Evolutionary conservation across 2,888 invertebrate genomes (phyloP).

Genomic region (Trachelus troglodyta): DNA sequence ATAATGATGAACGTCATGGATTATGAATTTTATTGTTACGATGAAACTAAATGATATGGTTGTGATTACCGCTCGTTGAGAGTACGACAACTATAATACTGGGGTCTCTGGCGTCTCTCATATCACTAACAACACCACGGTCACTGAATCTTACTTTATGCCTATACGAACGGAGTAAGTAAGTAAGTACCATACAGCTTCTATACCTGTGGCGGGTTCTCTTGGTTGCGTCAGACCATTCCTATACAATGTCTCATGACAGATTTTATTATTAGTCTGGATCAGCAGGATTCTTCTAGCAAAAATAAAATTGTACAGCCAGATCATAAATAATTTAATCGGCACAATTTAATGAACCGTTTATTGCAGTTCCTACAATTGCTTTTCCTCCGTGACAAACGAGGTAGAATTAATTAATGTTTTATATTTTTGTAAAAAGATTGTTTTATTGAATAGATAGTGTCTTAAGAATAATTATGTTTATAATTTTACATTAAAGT

Average conservation of each 20-base stretch:
- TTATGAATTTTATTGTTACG: neutral
- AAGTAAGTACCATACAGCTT: neutral
- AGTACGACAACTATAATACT: neutral
- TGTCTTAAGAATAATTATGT: neutral
- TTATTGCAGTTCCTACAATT: neutral
- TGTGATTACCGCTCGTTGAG: neutral
- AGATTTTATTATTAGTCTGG: neutral
- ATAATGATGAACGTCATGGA: neutral
- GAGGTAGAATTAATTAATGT: no score
- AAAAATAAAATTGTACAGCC: neutral
- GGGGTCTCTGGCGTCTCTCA: neutral
- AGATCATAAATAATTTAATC: neutral
- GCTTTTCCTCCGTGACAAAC: neutral
- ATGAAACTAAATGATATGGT: neutral
- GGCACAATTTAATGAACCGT: neutral
- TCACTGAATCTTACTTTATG: neutral
- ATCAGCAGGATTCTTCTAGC: neutral
- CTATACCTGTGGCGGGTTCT: neutral
- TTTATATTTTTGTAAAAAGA: neutral
- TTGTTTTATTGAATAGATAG: neutral
- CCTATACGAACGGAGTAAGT: neutral
- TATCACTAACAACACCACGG: neutral
- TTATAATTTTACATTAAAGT: neutral
- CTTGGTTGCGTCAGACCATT: neutral
- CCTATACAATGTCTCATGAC: neutral